phyloP scores from a whole-genome alignment of 1,140 invertebrate genomes.

The Cephus cinctus region DNA sequence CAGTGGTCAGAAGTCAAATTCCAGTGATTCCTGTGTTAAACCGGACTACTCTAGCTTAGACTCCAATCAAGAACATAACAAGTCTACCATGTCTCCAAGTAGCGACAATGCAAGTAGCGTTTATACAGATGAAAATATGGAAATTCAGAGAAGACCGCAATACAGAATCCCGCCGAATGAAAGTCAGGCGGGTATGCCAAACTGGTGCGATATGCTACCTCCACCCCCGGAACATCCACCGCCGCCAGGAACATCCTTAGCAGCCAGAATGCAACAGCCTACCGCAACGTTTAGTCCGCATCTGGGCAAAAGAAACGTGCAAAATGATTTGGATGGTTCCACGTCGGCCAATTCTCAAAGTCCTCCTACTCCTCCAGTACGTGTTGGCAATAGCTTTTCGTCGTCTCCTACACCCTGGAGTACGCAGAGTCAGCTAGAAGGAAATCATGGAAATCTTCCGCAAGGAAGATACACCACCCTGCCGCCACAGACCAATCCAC shows the following conservation, averaged over 20 bases:
- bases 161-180: slow-evolving; percentile 36
- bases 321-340: slow-evolving; percentile 42
- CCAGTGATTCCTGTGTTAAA: slow-evolving; percentile 56
- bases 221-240: slow-evolving; percentile 80
- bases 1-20: slow-evolving; percentile 52
- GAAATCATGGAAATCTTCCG: slow-evolving; percentile 24
- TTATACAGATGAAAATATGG: slow-evolving; percentile 50
- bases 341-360: slow-evolving; percentile 46
- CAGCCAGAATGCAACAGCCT: slow-evolving; percentile 34
- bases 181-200: slow-evolving; percentile 55
- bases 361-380: slow-evolving; percentile 46
- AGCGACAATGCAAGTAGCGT: slow-evolving; percentile 55
- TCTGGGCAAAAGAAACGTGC: slow-evolving; percentile 40
- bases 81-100: slow-evolving; percentile 50
- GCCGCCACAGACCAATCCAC: slow-evolving; percentile 49
- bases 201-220: slow-evolving; percentile 76
- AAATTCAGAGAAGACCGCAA: slow-evolving; percentile 40
- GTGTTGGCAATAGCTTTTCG: slow-evolving; percentile 41
- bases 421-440: slow-evolving; percentile 19
- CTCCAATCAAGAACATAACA: slow-evolving; percentile 50
- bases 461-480: slow-evolving; percentile 47
- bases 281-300: slow-evolving; percentile 46
- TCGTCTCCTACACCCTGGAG: slow-evolving; percentile 46
- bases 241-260: slow-evolving; percentile 47
- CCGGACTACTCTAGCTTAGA: slow-evolving; percentile 56